These are phyloP conservation scores for Ormyrus rosae DNA, from an alignment of 2,888 invertebrate genomes.

Conservation along the genomic window DNA sequence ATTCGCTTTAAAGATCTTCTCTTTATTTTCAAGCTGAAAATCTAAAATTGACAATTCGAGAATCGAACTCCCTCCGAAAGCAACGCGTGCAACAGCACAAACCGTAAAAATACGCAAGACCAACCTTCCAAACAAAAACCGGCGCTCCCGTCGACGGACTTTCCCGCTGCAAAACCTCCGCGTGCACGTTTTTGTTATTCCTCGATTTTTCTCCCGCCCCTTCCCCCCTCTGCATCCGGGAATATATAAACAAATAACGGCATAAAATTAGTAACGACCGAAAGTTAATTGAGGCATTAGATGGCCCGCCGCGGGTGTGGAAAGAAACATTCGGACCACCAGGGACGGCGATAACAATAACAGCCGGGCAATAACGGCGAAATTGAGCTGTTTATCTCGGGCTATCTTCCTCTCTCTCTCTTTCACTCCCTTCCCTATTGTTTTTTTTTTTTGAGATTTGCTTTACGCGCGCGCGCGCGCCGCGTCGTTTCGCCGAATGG, in stretches of 20 bases:
- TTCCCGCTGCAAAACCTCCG: too few species aligned
- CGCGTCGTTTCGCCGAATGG: background rate
- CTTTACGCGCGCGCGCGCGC: background rate
- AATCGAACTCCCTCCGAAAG: too few species aligned
- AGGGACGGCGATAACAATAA: constrained; percentile 43
- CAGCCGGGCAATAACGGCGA: constrained; percentile 30
- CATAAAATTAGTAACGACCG: constrained; percentile 20
- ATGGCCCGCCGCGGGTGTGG: constrained; percentile 2
- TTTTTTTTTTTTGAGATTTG: constrained; percentile 21
- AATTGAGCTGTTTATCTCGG: constrained; percentile 49
- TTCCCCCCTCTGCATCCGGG: too few species aligned
- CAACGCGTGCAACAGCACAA: too few species aligned
- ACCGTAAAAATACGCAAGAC: too few species aligned
- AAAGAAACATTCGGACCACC: constrained; percentile 43
- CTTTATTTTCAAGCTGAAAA: too few species aligned
- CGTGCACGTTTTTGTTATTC: too few species aligned
- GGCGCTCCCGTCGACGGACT: too few species aligned
- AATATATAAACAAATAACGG: constrained; percentile 23
- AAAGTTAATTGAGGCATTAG: constrained; percentile 47
- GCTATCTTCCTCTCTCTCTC: background rate
- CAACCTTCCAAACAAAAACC: too few species aligned
- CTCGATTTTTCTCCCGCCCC: too few species aligned
- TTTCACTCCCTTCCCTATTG: background rate
- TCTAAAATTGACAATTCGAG: too few species aligned
- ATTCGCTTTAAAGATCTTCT: too few species aligned